phyloP scores from a whole-genome alignment of 1,140 invertebrate genomes.

The Sminthurinus signatus region DNA sequence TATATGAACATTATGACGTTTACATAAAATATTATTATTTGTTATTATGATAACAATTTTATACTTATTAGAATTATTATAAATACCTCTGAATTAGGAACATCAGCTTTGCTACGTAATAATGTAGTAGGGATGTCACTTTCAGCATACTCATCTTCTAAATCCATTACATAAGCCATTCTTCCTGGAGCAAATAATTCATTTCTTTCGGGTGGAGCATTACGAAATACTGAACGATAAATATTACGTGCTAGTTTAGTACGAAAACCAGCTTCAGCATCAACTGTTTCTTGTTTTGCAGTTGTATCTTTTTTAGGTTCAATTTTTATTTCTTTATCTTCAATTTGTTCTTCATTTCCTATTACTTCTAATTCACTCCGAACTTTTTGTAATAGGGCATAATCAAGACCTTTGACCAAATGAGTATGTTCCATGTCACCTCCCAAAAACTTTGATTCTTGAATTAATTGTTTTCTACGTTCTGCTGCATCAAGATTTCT shows the following conservation, averaged over 20 bases:
- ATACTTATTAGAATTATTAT: neutral
- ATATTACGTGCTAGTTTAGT: conserved; percentile 69
- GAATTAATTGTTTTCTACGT: conserved; percentile 87
- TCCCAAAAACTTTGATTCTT: conserved; percentile 99
- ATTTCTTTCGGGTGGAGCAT: conserved; percentile 60
- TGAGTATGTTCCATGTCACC: conserved; percentile 99
- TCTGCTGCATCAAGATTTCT: conserved; percentile 84
- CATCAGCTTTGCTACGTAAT: conserved; percentile 90
- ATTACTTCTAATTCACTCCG: conserved; percentile 70
- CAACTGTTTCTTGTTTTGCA: conserved; percentile 45
- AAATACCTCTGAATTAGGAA: conserved; percentile 61
- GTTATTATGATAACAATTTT: no score
- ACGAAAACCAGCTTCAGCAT: conserved; percentile 57
- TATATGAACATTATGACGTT: no score
- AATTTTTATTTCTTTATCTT: conserved; percentile 13
- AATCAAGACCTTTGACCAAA: conserved; percentile 99
- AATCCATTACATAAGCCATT: conserved; percentile 97
- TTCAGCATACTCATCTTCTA: conserved; percentile 83
- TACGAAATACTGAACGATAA: conserved; percentile 53
- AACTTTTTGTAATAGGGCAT: conserved; percentile 93
- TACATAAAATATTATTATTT: no score
- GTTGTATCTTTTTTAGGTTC: conserved; percentile 1
- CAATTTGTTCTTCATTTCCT: conserved; percentile 73
- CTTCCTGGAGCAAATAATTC: conserved; percentile 92
- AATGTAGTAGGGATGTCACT: conserved; percentile 94